A percentile compares a stretch with the other conserved stretches of the same genome.
phyloP scores from a whole-genome alignment of 2,113 vertebrate genomes.

The Austrofundulus limnaeus region DNA sequence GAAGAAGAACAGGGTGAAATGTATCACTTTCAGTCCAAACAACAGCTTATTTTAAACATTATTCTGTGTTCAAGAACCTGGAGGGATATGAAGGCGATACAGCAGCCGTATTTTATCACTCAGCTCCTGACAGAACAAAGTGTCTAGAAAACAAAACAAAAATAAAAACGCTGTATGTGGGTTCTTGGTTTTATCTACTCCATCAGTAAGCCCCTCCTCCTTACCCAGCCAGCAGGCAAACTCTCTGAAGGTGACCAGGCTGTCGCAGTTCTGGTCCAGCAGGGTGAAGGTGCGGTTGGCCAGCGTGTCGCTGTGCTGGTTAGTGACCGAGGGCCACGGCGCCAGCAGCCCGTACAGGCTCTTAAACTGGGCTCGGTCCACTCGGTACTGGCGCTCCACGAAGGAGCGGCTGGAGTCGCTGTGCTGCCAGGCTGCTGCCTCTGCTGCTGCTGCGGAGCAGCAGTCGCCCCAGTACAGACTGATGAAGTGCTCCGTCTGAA shows the following conservation, averaged over 20 bases:
- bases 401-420: conserved; percentile 82
- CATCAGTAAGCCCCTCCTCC: neutral
- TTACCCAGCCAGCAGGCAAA: conserved; percentile 87
- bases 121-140: conserved; percentile 92
- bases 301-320: conserved; percentile 84
- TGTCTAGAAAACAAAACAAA: conserved; percentile 72
- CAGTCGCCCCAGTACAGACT: conserved; percentile 89
- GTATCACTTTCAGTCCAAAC: neutral
- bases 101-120: conserved; percentile 92
- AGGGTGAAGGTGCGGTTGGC: conserved; percentile 88
- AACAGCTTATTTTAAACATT: no score
- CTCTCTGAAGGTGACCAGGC: conserved; percentile 85
- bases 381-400: conserved; percentile 87
- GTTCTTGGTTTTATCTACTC: neutral
- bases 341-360: conserved; percentile 85
- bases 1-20: conserved; percentile 1
- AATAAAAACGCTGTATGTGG: no score
- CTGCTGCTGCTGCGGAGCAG: conserved; percentile 38
- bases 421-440: conserved; percentile 62
- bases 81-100: conserved; percentile 92
- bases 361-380: conserved; percentile 87
- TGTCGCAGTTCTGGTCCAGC: conserved; percentile 85
- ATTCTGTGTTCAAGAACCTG: conserved; percentile 74
- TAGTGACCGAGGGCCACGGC: conserved; percentile 83
- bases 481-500: conserved; percentile 89